Evolutionary conservation across 2,797 vertebrate genomes (phyloP).

Genomic region (Erethizon dorsatum): DNA sequence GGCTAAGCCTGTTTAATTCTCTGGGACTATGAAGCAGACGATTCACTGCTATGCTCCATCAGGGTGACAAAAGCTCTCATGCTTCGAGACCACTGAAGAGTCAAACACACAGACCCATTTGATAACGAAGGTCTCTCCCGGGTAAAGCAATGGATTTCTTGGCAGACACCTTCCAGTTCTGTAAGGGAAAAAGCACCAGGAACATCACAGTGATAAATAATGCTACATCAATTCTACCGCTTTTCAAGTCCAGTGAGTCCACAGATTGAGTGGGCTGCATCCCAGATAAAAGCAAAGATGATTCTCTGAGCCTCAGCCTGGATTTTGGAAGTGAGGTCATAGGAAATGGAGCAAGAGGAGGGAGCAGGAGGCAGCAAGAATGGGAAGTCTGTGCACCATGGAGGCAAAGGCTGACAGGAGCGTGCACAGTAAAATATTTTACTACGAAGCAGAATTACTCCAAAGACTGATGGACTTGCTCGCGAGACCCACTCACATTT

Average conservation of each 20-base stretch:
- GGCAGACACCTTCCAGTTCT: not conserved
- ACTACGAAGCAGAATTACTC: constrained; percentile 88
- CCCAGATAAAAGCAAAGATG: not conserved
- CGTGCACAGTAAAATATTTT: constrained; percentile 86
- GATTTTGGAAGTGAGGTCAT: not conserved
- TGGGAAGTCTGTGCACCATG: not conserved
- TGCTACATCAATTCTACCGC: not conserved
- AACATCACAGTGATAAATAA: not conserved
- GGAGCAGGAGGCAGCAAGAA: not conserved
- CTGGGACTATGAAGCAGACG: not conserved
- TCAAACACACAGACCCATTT: not conserved
- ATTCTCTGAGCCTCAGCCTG: not conserved
- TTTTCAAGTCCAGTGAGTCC: not conserved
- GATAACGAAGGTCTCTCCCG: not conserved
- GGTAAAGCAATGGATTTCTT: constrained; percentile 10
- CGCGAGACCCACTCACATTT: constrained; percentile 88
- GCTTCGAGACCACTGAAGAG: not conserved
- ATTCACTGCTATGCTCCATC: not conserved
- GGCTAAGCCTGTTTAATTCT: not conserved
- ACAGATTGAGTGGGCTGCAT: not conserved
- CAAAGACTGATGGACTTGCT: constrained; percentile 89
- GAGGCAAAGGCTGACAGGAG: constrained; percentile 67
- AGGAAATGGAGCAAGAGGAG: not conserved
- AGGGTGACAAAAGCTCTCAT: not conserved
- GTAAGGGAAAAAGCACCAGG: not conserved